phyloP scores from a whole-genome alignment of 2,797 vertebrate genomes.

The Crenuchus spilurus region DNA sequence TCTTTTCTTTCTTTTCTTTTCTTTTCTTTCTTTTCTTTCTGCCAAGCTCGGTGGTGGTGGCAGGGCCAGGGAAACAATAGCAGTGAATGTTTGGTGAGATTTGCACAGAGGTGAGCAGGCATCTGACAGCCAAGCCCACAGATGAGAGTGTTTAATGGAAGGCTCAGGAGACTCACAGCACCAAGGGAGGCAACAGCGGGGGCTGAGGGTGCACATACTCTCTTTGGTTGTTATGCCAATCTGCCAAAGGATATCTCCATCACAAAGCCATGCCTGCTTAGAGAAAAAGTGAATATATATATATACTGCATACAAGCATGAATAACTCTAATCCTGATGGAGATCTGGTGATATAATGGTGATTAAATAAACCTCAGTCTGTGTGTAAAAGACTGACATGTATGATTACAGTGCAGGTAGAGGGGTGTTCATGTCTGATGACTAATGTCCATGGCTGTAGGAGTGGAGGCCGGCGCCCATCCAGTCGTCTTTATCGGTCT shows the following conservation, averaged over 20 bases:
- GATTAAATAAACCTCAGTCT: too few relatives aligned
- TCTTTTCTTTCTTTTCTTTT: conserved; percentile 27
- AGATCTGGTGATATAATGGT: background rate
- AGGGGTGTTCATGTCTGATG: too few relatives aligned
- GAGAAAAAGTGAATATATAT: too few relatives aligned
- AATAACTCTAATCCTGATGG: too few relatives aligned
- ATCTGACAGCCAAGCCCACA: conserved; percentile 50
- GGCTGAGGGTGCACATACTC: conserved; percentile 42
- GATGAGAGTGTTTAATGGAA: conserved; percentile 51
- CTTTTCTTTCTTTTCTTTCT: conserved; percentile 43
- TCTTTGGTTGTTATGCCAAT: conserved; percentile 47
- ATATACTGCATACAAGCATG: too few relatives aligned
- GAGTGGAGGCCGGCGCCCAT: too few relatives aligned
- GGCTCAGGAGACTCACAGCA: conserved; percentile 50
- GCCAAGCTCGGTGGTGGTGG: conserved; percentile 32
- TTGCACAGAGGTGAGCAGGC: conserved; percentile 37
- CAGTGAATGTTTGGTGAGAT: conserved; percentile 47
- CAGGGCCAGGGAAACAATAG: conserved; percentile 49
- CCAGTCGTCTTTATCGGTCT: too few relatives aligned
- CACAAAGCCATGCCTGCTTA: background rate
- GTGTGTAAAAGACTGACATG: too few relatives aligned
- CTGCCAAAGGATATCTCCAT: conserved; percentile 29
- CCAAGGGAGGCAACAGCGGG: conserved; percentile 32
- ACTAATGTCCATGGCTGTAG: too few relatives aligned
- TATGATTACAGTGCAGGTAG: too few relatives aligned